Percentiles rank a stretch among this genome's conserved stretches.
Conservation (phyloP, 1,140 invertebrate genomes). For the Drosophila seguyi region DNA sequence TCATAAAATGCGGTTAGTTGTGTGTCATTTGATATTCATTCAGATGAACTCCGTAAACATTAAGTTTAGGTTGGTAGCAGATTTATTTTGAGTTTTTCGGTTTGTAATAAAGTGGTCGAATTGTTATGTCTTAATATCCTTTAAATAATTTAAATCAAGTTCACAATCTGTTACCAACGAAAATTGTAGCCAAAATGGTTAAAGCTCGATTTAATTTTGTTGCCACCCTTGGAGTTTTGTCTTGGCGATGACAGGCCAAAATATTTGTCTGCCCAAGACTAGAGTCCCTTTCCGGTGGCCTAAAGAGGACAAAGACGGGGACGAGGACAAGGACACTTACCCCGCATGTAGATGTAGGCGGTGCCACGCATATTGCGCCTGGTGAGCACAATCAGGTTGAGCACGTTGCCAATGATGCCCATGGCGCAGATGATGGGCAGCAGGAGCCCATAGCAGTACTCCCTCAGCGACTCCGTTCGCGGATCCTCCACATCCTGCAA, state of each 20-base stretch:
- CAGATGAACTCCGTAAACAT: too few species aligned
- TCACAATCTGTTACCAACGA: neutral
- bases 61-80: neutral
- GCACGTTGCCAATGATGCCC: slow-evolving; percentile 90
- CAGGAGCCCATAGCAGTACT: slow-evolving; percentile 90
- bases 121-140: too few species aligned
- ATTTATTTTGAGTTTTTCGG: neutral
- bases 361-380: slow-evolving; percentile 91
- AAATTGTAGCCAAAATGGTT: neutral
- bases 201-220: neutral
- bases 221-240: neutral
- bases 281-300: neutral
- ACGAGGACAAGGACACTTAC: slow-evolving; percentile 85
- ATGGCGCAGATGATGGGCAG: slow-evolving; percentile 89
- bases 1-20: neutral
- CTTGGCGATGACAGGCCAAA: slow-evolving; percentile 1
- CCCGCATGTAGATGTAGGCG: slow-evolving; percentile 92
- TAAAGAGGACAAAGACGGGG: neutral
- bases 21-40: neutral
- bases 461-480: slow-evolving; percentile 87
- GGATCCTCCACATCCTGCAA: slow-evolving; percentile 86
- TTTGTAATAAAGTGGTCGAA: neutral
- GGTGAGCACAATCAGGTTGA: slow-evolving; percentile 91
- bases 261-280: neutral
- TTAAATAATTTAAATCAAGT: neutral